Evolutionary conservation across 2,797 vertebrate species (phyloP).

Genomic region (Pipistrellus pipistrellus): DNA sequence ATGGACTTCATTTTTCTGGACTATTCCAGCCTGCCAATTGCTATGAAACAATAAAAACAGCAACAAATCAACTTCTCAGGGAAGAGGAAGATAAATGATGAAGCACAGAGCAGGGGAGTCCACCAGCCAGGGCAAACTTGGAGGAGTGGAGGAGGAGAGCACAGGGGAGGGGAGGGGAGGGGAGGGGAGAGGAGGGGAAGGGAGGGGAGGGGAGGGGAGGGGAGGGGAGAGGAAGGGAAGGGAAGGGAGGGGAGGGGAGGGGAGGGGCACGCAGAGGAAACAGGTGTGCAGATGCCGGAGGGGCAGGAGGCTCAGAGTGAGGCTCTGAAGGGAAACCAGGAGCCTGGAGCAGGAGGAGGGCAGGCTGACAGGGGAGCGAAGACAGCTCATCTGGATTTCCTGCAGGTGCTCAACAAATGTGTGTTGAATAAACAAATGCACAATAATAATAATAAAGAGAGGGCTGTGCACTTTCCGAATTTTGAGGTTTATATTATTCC

Average conservation of each 20-base stretch:
- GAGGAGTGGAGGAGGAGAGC: background rate
- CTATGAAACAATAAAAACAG: constrained; percentile 52
- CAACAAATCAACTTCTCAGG: background rate
- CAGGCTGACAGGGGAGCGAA: background rate
- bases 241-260: background rate
- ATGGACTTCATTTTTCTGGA: constrained; percentile 52
- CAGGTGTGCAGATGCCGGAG: background rate
- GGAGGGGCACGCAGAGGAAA: background rate
- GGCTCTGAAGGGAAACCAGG: background rate
- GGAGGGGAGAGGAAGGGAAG: too few species aligned
- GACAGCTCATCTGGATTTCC: background rate
- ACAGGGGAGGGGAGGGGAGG: background rate
- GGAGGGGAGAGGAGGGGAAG: accelerated
- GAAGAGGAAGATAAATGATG: background rate
- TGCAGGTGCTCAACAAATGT: background rate
- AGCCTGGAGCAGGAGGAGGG: background rate
- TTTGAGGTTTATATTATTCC: constrained; percentile 37
- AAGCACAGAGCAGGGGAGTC: background rate
- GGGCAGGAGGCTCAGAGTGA: background rate
- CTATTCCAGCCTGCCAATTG: constrained; percentile 77
- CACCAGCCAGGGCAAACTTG: background rate
- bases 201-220: background rate
- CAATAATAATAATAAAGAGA: background rate
- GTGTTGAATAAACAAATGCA: background rate
- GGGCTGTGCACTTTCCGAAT: background rate